Evolutionary conservation across 2,888 invertebrate species (phyloP), one percentile per base, ranked within the genome.

Genomic region (Dascillus cervinus): DNA sequence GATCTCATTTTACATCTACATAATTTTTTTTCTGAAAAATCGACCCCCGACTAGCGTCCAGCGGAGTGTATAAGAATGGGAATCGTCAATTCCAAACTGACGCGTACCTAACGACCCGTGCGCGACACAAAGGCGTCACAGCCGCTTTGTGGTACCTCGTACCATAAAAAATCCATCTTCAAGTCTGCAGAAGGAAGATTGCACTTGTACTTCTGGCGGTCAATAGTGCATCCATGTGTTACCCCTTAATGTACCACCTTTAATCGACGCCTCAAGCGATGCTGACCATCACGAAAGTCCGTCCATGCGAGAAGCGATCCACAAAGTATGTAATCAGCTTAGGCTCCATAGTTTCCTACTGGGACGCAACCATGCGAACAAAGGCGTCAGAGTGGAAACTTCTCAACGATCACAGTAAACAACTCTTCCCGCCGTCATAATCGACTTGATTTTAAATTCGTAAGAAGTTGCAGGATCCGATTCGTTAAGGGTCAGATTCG

Each of bases 261-360:
- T 45, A 47, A 47, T 46, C 45, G 41, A 46, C 44, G 47, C 47
- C 43, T 47, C 45, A 46, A 44, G 49, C 45, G 46, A 30, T 41
- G 46, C n/a, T n/a, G n/a, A n/a, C n/a, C n/a, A n/a, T n/a, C n/a
- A 36, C 44, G 37, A 46, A 44, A 42, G 49, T 41, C 39, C 56
- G 55, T 46, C 55, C 60, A 62, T 59, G 62, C 58, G 58, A 57
- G 53, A 56, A 53, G 54, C 54, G 51, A 49, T 56, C 54, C 56
- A 60, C 59, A 60, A 59, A 60, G 60, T 60, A 59, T 56, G 55
- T 60, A 62, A 61, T 60, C 59, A 58, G 60, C 60, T 60, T 60
- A 59, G 55, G 56, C 47, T 46, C 37, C 44, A 46, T 49, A 51
- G 55, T 55, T 60, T 56, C 58, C 57, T 58, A 60, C n/a, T n/a